Percentiles rank a stretch among this genome's conserved stretches.
These are phyloP conservation scores for Nomada fabriciana DNA, from an alignment of 2,888 invertebrate species.

Conservation along the genomic window DNA sequence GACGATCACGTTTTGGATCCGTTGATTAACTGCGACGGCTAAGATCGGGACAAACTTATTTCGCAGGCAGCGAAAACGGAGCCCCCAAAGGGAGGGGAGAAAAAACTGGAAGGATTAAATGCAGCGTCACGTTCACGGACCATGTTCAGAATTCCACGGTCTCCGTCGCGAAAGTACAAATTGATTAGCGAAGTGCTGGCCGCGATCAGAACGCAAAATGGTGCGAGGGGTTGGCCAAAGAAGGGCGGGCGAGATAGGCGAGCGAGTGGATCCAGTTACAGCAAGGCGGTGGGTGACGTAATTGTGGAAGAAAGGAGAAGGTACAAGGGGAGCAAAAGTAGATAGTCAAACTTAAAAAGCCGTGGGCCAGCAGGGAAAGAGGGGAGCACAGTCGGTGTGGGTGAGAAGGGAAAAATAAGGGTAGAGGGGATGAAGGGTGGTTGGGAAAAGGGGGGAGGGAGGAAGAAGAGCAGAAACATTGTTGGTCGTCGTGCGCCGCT, in stretches of 20 bases:
- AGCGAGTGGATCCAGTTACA: conserved; percentile 8
- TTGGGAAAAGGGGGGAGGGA: not conserved
- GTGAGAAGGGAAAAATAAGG: not conserved
- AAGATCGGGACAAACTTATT: conserved; percentile 1
- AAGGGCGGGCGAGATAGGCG: not conserved
- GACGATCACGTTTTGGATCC: conserved; percentile 30
- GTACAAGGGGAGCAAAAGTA: conserved; percentile 18
- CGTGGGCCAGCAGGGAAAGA: not conserved
- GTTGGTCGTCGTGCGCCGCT: conserved; percentile 73
- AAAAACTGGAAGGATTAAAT: not conserved
- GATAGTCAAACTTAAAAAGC: conserved; percentile 28
- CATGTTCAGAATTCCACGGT: conserved; percentile 5
- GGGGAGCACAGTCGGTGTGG: not conserved
- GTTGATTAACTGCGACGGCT: conserved; percentile 59
- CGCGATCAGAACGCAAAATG: not conserved
- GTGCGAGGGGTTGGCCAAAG: not conserved
- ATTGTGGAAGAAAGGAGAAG: conserved; percentile 11
- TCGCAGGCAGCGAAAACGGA: too few species aligned
- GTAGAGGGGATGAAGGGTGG: not conserved
- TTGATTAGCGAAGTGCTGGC: conserved; percentile 14
- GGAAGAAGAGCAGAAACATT: conserved; percentile 34
- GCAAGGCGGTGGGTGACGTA: not conserved
- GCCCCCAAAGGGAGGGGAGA: too few species aligned
- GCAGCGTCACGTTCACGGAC: not conserved
- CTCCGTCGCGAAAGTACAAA: conserved; percentile 3